A percentile compares a stretch with the other conserved stretches of the same genome.
phyloP scores from a whole-genome alignment of 2,797 vertebrate species.

The Betta splendens region DNA sequence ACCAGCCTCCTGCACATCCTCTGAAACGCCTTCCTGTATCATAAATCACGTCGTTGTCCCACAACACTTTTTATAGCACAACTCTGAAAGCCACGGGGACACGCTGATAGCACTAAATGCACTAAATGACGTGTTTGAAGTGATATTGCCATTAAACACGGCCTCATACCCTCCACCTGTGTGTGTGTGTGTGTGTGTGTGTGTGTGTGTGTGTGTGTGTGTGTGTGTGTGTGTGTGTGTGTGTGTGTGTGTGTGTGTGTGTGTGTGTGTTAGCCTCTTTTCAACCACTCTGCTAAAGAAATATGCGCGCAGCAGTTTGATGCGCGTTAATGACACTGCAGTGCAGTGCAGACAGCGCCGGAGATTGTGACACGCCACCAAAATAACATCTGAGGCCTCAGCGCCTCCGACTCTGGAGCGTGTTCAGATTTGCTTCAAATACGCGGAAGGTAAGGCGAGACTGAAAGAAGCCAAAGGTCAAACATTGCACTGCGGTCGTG shows the following conservation, averaged over 20 bases:
- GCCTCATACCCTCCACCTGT: conserved; percentile 26
- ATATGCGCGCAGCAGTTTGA: conserved; percentile 5
- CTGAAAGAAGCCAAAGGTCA: conserved; percentile 78
- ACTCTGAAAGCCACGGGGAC: conserved; percentile 27
- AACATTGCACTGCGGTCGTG: conserved; percentile 79
- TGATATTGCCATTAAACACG: conserved; percentile 64
- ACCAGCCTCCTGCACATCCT: conserved; percentile 23
- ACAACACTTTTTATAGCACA: conserved; percentile 24
- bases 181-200: conserved; percentile 7
- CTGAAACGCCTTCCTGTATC: conserved; percentile 27
- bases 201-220: conserved; percentile 2
- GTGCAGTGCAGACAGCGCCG: conserved; percentile 17
- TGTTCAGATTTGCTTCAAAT: conserved; percentile 44
- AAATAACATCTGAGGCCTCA: conserved; percentile 54
- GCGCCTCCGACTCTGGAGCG: conserved; percentile 21
- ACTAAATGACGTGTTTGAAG: conserved; percentile 57
- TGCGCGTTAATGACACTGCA: conserved; percentile 32
- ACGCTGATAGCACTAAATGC: conserved; percentile 33
- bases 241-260: conserved; percentile 12
- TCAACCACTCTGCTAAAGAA: conserved; percentile 5
- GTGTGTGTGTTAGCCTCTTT: conserved; percentile 10
- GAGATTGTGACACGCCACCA: conserved; percentile 30
- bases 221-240: conserved; percentile 6
- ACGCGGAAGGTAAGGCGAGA: conserved; percentile 62
- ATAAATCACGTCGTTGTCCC: conserved; percentile 27